Base-by-base conservation (phyloP, 1,140 invertebrate species). In the Caenorhabditis remanei region DNA sequence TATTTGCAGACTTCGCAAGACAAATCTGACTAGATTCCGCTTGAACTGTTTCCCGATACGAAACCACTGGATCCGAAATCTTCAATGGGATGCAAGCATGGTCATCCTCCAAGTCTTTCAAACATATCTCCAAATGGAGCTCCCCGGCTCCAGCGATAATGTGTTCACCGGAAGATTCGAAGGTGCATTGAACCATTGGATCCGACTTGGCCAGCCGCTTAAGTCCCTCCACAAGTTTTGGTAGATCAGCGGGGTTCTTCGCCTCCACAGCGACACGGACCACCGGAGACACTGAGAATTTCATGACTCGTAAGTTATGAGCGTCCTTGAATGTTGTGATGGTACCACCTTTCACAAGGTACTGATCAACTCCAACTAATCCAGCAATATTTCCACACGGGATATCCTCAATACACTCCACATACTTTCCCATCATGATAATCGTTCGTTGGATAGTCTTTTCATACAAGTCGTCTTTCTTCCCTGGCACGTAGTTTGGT, bases 341-440 rank as follows among this genome's bases (percentile, higher is more conserved):
- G 88, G 98, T 99, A 93, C 98, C 98, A 90, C 98, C 99, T 94
- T 99, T 99, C 5, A 99, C 96, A 90, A 99, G 95, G 94, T 97
- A 99, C 93, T 99, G 98, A 95, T 99, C 98, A 87, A 99, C 98
- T 93, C 98, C 98, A 90, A 99, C 98, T 90, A 99, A 94, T 95
- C 98, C 98, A 94, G 97, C 99, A 94, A 99, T 99, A 95, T 99
- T 99, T 93, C 98, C 98, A 91, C 95, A 97, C 84, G 98, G 98
- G 88, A 99, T 97, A 95, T 99, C 97, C 94, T 99, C 98, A 93
- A 99, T 99, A 88, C 98, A 96, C 94, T 99, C 98, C 75, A 97
- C 96, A 91, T 99, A 98, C 95, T 98, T 96, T 90, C 98, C 98
- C 98, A 99, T 99, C 98, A 99, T 99, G 88, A 99, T 94, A 93